Evolutionary conservation across 2,888 invertebrate species (phyloP).

Genomic region (Mactromeris polynyma): DNA sequence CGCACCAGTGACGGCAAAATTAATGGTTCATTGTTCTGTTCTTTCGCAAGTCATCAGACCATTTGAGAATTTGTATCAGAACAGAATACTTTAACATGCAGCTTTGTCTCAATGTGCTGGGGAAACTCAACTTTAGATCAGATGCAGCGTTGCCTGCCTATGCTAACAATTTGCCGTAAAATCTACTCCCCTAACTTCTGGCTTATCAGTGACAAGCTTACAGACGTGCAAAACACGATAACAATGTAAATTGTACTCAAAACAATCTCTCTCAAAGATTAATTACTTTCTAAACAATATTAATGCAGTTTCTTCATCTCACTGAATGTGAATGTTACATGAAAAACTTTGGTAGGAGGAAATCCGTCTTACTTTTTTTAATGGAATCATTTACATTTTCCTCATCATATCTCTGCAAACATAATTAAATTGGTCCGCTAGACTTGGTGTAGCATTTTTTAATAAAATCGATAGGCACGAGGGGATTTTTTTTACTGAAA

Average conservation of each 20-base stretch:
- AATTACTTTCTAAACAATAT: slow-evolving; percentile 47
- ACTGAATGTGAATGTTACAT: neutral
- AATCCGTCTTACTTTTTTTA: neutral
- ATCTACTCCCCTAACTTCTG: neutral
- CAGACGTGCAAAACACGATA: slow-evolving; percentile 26
- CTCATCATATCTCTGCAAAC: neutral
- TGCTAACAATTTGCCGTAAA: neutral
- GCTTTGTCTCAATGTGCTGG: neutral
- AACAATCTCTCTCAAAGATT: slow-evolving; percentile 36
- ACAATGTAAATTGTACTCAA: slow-evolving; percentile 37
- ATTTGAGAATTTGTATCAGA: neutral
- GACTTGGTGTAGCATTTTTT: neutral
- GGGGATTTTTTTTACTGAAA: no score
- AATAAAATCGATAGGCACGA: neutral
- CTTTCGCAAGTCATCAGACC: neutral
- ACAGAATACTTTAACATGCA: neutral
- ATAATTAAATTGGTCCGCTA: neutral
- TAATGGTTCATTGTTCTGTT: neutral
- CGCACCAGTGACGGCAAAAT: neutral
- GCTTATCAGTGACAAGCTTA: slow-evolving; percentile 23
- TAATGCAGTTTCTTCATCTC: neutral
- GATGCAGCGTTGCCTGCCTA: neutral
- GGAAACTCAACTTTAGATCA: neutral
- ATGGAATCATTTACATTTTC: neutral
- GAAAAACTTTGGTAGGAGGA: neutral